These are phyloP conservation scores for Apogon hyalosoma DNA, from an alignment of 2,797 vertebrate genomes.

Conservation along the genomic window DNA sequence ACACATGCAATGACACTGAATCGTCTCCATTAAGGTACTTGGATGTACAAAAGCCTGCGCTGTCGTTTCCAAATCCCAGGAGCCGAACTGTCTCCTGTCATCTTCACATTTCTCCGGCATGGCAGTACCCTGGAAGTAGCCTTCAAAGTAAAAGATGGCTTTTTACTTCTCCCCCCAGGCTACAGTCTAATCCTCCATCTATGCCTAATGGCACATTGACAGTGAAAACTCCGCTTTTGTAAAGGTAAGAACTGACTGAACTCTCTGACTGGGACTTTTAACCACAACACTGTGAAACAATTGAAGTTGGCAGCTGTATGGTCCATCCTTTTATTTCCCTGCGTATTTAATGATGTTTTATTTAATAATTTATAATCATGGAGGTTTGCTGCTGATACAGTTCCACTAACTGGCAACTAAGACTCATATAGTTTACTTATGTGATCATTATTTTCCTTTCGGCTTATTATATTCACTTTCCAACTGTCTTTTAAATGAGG, in stretches of 20 bases:
- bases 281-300: not conserved
- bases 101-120: slow-evolving; percentile 28
- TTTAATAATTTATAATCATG: slow-evolving; percentile 44
- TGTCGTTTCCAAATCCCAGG: slow-evolving; percentile 24
- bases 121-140: slow-evolving; percentile 61
- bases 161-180: slow-evolving; percentile 43
- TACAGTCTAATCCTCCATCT: slow-evolving; percentile 28
- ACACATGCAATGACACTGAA: not conserved
- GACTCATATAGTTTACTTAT: not conserved
- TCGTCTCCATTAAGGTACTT: not conserved
- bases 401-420: no score
- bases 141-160: slow-evolving; percentile 65
- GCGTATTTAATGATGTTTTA: slow-evolving; percentile 35
- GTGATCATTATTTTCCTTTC: no score
- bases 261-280: slow-evolving; percentile 10
- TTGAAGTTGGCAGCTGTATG: not conserved
- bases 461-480: not conserved
- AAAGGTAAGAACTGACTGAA: slow-evolving; percentile 62
- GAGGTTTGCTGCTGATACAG: slow-evolving; percentile 1
- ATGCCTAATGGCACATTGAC: slow-evolving; percentile 59
- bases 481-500: not conserved
- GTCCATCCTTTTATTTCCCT: slow-evolving; percentile 23
- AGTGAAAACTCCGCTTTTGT: slow-evolving; percentile 37
- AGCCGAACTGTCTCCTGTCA: slow-evolving; percentile 37
- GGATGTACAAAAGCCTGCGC: slow-evolving; percentile 34